phyloP scores from a whole-genome alignment of 2,113 vertebrate species.

The Atractosteus spatula region DNA sequence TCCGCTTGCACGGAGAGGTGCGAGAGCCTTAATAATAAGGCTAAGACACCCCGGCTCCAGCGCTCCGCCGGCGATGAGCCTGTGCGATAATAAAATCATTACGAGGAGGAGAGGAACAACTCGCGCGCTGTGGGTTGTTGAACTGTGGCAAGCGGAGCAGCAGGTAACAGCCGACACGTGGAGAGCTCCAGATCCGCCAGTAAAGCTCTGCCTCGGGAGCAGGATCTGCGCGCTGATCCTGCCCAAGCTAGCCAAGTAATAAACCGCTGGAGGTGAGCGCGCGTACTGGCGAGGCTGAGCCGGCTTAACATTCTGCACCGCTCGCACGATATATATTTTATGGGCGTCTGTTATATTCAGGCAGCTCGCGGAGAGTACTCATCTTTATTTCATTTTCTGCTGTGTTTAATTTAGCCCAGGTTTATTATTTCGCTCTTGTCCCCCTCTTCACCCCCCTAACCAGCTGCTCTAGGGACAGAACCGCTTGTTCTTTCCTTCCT shows the following conservation, averaged over 20 bases:
- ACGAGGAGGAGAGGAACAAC: slow-evolving; percentile 54
- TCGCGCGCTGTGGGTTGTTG: slow-evolving; percentile 54
- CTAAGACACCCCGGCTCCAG: neutral
- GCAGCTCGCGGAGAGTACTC: slow-evolving; percentile 55
- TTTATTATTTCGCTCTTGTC: slow-evolving; percentile 36
- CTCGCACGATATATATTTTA: slow-evolving; percentile 59
- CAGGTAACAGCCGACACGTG: slow-evolving; percentile 29
- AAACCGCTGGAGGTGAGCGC: slow-evolving; percentile 39
- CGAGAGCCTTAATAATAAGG: neutral
- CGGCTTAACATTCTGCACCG: slow-evolving; percentile 56
- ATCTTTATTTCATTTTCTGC: slow-evolving; percentile 72
- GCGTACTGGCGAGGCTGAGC: slow-evolving; percentile 28
- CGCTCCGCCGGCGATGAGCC: slow-evolving; percentile 59
- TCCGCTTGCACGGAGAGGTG: too few relatives aligned
- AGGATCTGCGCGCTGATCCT: slow-evolving; percentile 39
- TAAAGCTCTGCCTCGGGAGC: slow-evolving; percentile 23
- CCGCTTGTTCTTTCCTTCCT: slow-evolving; percentile 8
- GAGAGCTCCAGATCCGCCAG: neutral
- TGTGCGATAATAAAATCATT: slow-evolving; percentile 72
- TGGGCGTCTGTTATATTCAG: slow-evolving; percentile 65
- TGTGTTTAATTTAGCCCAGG: slow-evolving; percentile 62
- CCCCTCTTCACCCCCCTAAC: slow-evolving; percentile 30
- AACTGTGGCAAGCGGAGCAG: slow-evolving; percentile 47
- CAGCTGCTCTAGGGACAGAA: slow-evolving; percentile 49
- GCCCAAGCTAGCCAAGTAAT: slow-evolving; percentile 43